Conservation (phyloP, 1,140 invertebrate genomes). For the Solenopsis fugax region DNA sequence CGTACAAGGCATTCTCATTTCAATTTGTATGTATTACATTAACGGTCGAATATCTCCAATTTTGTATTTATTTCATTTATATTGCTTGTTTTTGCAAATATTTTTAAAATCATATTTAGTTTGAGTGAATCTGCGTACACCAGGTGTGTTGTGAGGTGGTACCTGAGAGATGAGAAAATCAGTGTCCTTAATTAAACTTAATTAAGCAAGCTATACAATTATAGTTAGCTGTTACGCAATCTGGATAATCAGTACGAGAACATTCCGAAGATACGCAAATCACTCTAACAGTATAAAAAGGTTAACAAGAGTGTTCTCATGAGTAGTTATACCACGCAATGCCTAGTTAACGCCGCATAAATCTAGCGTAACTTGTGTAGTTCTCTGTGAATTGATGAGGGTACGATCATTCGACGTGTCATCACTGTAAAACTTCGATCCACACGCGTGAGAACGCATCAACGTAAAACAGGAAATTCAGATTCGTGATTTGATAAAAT, state of each 20-base stretch:
- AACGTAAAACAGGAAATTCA: neutral
- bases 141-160: neutral
- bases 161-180: neutral
- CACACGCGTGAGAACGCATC: slow-evolving; percentile 4
- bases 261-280: slow-evolving; percentile 54
- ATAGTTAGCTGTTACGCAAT: slow-evolving; percentile 2
- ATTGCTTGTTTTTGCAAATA: neutral
- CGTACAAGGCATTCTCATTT: no score
- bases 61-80: neutral
- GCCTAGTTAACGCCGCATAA: slow-evolving; percentile 56
- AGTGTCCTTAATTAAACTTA: slow-evolving; percentile 49
- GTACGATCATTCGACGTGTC: slow-evolving; percentile 24
- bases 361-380: slow-evolving; percentile 27
- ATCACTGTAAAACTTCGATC: slow-evolving; percentile 28
- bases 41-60: no score
- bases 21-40: no score
- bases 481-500: neutral
- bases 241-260: slow-evolving; percentile 54
- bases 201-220: slow-evolving; percentile 38
- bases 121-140: neutral
- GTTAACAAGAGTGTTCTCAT: slow-evolving; percentile 63
- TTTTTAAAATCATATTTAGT: slow-evolving; percentile 6
- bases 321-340: slow-evolving; percentile 40
- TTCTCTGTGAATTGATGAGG: slow-evolving; percentile 43
- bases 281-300: slow-evolving; percentile 23